Evolutionary conservation across 2,113 vertebrate genomes (phyloP).

Genomic region (Felis catus): F.catus_Fca126_mat1.0 CM031419.1:202523501-202524000

Average conservation of each 20-base stretch:
- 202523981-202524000: not conserved
- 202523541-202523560: not conserved
- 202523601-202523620: not conserved
- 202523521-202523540: no score
- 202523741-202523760: not conserved
- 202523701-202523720: not conserved
- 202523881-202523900: not conserved
- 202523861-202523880: not conserved
- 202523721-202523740: not conserved
- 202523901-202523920: not conserved
- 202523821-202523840: not conserved
- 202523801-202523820: not conserved
- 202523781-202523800: not conserved
- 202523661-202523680: not conserved
- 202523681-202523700: not conserved
- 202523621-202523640: not conserved
- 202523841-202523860: not conserved
- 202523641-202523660: conserved; percentile 13
- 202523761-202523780: not conserved
- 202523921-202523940: not conserved
- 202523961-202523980: not conserved
- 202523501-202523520: no score
- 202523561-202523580: not conserved
- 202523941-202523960: not conserved
- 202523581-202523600: not conserved